Percentiles rank a stretch among this genome's conserved stretches.
Conservation (phyloP, 2,113 vertebrate genomes). For the Brachypodius melanocephalos region DNA sequence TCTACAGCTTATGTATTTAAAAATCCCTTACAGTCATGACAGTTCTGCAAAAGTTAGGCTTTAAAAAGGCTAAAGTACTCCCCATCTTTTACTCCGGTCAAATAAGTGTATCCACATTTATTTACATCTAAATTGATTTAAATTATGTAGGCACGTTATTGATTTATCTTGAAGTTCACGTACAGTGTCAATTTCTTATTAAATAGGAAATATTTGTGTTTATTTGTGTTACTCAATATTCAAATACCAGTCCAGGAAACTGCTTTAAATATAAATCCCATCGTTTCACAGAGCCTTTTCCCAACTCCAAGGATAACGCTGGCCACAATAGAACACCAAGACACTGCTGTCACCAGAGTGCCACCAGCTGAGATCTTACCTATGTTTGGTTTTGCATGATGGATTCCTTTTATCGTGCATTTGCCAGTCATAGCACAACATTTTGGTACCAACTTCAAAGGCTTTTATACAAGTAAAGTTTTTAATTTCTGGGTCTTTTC, state of each 20-base stretch:
- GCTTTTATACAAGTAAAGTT: not conserved
- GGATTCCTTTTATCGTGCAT: not conserved
- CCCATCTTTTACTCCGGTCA: not conserved
- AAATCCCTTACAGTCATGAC: not conserved
- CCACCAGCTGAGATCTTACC: not conserved
- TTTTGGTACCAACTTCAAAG: not conserved
- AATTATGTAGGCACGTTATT: not conserved
- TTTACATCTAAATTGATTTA: not conserved
- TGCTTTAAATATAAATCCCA: not conserved
- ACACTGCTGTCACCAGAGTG: not conserved
- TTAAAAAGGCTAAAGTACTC: not conserved
- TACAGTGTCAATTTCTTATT: not conserved
- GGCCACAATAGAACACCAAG: not conserved
- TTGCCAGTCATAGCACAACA: not conserved
- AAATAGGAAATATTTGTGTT: fast-evolving
- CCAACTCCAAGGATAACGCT: not conserved
- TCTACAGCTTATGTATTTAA: not conserved
- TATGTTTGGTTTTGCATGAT: not conserved
- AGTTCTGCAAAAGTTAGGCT: not conserved
- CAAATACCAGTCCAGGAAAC: not conserved
- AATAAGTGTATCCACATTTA: not conserved
- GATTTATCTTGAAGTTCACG: not conserved
- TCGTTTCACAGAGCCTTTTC: not conserved
- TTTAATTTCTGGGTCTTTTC: not conserved
- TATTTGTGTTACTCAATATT: not conserved